These are phyloP conservation scores for Carassius gibelio DNA, from an alignment of 2,113 vertebrate genomes.

Conservation along the genomic window DNA sequence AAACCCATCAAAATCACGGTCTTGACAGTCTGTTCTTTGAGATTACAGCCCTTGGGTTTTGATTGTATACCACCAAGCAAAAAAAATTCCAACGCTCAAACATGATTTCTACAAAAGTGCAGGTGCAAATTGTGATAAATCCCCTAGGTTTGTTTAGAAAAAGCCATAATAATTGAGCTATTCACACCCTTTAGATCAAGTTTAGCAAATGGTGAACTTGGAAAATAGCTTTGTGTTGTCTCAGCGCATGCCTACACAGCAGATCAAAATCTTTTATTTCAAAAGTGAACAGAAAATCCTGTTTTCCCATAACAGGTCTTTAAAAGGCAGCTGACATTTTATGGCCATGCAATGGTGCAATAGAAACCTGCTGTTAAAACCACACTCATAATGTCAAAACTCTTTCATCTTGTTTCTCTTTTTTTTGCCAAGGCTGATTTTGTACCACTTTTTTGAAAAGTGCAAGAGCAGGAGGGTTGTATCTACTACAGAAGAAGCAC, in stretches of 20 bases:
- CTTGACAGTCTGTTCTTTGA: background rate
- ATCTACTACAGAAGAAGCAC: too few relatives aligned
- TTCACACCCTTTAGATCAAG: background rate
- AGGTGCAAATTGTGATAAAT: conserved; percentile 4
- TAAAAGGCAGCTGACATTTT: background rate
- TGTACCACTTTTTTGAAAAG: background rate
- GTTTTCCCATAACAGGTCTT: background rate
- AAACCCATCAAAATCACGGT: background rate
- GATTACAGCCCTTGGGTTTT: conserved; percentile 17
- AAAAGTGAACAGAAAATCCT: conserved; percentile 2
- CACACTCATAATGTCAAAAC: background rate
- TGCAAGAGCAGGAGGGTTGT: background rate
- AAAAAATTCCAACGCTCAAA: background rate
- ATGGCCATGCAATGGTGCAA: conserved; percentile 2
- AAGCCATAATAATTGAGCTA: background rate
- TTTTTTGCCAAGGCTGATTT: background rate
- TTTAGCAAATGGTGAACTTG: background rate
- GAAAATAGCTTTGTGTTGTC: background rate
- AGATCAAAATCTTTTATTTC: conserved; percentile 1
- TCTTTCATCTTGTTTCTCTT: background rate
- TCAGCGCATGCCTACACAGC: background rate
- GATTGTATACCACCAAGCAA: conserved; percentile 5
- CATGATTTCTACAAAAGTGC: background rate
- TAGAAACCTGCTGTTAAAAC: conserved; percentile 2
- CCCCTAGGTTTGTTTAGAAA: background rate